phyloP scores from a whole-genome alignment of 2,113 vertebrate genomes.

The Daboia siamensis region DNA sequence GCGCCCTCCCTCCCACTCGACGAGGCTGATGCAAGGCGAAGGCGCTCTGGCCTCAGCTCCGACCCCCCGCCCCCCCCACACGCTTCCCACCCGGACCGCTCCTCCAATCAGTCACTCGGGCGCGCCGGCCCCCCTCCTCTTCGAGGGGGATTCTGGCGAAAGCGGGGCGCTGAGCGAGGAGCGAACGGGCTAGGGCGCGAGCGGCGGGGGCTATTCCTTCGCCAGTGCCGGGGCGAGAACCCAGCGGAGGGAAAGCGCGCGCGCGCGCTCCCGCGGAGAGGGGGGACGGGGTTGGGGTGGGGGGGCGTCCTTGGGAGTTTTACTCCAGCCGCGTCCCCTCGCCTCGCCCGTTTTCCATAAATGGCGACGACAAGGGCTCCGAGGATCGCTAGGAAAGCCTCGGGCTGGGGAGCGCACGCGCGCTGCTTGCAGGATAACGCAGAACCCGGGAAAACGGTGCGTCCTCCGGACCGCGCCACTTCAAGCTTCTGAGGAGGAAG shows the following conservation, averaged over 20 bases:
- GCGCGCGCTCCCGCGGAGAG: no score
- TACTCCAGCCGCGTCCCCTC: background rate
- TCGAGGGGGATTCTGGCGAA: background rate
- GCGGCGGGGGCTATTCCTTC: background rate
- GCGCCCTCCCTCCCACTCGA: background rate
- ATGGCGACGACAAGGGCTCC: background rate
- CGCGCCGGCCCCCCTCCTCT: background rate
- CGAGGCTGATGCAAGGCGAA: slow-evolving; percentile 3
- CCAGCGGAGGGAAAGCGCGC: background rate
- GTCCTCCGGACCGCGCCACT: background rate
- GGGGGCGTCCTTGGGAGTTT: background rate
- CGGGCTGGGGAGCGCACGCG: background rate
- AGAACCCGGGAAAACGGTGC: background rate
- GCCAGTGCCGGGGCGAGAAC: background rate
- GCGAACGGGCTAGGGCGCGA: background rate
- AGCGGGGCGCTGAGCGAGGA: background rate
- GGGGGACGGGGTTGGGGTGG: no score
- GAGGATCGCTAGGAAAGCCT: background rate
- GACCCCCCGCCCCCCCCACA: no score
- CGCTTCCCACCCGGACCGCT: background rate
- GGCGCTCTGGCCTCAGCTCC: background rate
- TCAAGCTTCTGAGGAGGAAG: background rate
- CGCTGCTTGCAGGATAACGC: background rate
- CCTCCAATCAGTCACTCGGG: background rate
- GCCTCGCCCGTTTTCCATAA: background rate